Evolutionary conservation across 2,113 vertebrate genomes (phyloP), one percentile per base, ranked within the genome.

Genomic region (Chloebia gouldiae): DNA sequence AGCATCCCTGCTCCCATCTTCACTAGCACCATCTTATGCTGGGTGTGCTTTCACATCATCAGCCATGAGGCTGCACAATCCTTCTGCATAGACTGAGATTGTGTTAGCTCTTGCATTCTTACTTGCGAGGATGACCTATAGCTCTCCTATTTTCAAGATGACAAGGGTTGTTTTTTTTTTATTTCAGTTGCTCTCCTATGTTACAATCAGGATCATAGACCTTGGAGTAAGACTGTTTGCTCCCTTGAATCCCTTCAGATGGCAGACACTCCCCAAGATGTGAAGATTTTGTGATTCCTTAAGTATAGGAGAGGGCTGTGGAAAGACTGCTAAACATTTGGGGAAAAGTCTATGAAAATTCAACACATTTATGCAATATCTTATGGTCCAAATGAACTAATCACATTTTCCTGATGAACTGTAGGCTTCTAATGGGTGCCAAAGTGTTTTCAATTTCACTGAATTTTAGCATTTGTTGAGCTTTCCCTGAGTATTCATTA

Each of bases 401-500:
- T 45, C 27, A n/a, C 50, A 27, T 56, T 80, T 42, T 75, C 49
- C 69, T 73, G 61, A 89, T 15, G 10, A 92, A 94, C 91, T 16
- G 50, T 63, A 80, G 65, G 5, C 51, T 40, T 60, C 28, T 88
- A 82, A 73, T 61, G 54, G 84, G 79, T 56, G 66, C 59, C 79
- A 64, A 96, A 84, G 51, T 86, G 61, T 78, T 96, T 93, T 79
- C 81, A 64, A 27, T 92, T 97, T 80, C 44, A 40, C n/a, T 64
- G 54, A 23, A 94, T 93, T 96, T 87, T 90, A 92, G 75, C 24
- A 33, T 95, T 96, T 94, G 75, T 92, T 91, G 82, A 97, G 96
- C 84, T 96, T 94, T 95, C 81, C 53, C 84, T 91, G 87, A 92
- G 81, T 89, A 65, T 95, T 97, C 97, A 97, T 98, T 97, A 97